phyloP scores from a whole-genome alignment of 2,797 vertebrate genomes.

The Syngnathus rostellatus region DNA sequence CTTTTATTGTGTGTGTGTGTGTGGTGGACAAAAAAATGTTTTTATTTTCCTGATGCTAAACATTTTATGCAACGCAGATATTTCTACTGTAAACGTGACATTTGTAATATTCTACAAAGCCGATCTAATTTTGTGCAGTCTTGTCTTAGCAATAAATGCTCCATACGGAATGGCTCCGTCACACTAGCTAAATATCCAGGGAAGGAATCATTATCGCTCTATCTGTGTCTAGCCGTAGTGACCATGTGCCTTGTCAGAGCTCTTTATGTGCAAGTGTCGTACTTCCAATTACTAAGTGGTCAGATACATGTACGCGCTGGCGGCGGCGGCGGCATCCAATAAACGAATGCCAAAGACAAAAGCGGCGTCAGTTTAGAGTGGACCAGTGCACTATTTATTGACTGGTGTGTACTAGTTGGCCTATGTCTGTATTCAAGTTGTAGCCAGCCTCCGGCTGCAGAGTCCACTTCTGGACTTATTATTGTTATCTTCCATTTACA shows the following conservation, averaged over 20 bases:
- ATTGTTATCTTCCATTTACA: background rate
- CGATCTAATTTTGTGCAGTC: conserved; percentile 51
- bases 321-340: conserved; percentile 18
- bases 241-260: conserved; percentile 60
- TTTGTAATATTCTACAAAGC: conserved; percentile 38
- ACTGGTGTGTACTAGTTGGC: conserved; percentile 23
- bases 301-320: conserved; percentile 11
- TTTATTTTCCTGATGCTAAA: conserved; percentile 19
- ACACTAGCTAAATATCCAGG: conserved; percentile 27
- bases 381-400: conserved; percentile 14
- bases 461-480: background rate
- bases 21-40: conserved; percentile 43
- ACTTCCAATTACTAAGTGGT: conserved; percentile 28
- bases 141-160: conserved; percentile 65
- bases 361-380: background rate
- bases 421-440: conserved; percentile 19
- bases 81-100: conserved; percentile 56
- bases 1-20: conserved; percentile 27
- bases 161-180: conserved; percentile 36
- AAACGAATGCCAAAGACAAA: conserved; percentile 35
- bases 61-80: conserved; percentile 58
- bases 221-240: conserved; percentile 47
- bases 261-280: conserved; percentile 46
- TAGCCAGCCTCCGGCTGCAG: conserved; percentile 14
- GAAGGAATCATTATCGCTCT: conserved; percentile 28